Percentiles rank a stretch among this genome's conserved stretches.
Conservation (phyloP, 2,797 vertebrate genomes). For the Gallinago solitaria region DNA sequence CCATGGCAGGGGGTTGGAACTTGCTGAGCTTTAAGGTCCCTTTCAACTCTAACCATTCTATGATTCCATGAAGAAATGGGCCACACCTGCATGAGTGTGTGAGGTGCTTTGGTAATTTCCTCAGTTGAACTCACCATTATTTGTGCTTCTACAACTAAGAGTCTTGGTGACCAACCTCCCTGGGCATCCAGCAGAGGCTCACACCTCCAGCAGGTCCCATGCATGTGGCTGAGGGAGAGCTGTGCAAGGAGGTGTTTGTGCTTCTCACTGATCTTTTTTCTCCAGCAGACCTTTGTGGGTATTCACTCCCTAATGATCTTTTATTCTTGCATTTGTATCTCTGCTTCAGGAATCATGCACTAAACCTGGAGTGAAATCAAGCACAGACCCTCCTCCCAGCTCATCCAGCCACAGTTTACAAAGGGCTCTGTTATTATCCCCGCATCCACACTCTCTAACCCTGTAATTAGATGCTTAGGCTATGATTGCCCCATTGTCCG, state of each 20-base stretch:
- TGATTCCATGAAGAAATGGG: too few species aligned
- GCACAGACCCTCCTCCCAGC: background rate
- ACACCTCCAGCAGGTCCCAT: accelerated
- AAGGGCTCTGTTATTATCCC: constrained; percentile 51
- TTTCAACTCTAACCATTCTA: too few species aligned
- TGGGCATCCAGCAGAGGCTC: accelerated
- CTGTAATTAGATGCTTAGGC: constrained; percentile 71
- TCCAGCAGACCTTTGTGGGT: background rate
- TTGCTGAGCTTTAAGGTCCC: too few species aligned
- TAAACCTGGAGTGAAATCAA: background rate
- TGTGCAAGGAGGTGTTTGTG: accelerated
- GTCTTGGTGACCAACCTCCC: accelerated
- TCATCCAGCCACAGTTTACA: constrained; percentile 21
- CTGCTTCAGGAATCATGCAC: background rate
- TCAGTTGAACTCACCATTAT: accelerated
- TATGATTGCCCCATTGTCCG: constrained; percentile 72
- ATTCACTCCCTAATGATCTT: background rate
- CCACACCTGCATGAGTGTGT: background rate
- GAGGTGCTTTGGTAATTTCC: background rate
- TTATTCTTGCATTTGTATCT: background rate
- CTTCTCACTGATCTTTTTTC: background rate
- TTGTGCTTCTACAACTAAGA: background rate
- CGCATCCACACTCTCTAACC: constrained; percentile 20
- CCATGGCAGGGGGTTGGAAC: too few species aligned
- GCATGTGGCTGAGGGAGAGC: accelerated